phyloP scores from a whole-genome alignment of 2,113 vertebrate species.

The Labrus mixtus region DNA sequence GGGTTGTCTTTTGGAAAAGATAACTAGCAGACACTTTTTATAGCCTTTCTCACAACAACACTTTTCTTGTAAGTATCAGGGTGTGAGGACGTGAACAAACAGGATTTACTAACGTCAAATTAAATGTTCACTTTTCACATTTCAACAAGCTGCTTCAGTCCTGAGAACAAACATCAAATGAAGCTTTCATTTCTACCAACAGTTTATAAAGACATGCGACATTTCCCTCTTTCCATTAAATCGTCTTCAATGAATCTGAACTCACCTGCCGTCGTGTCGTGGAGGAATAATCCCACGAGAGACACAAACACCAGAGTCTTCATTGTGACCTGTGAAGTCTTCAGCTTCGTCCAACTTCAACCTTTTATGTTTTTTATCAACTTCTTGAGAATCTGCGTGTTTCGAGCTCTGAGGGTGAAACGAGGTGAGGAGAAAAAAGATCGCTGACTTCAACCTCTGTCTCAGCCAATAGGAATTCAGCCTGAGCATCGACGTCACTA shows the following conservation, averaged over 20 bases:
- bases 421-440: no score
- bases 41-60: no score
- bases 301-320: background rate
- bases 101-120: background rate
- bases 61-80: no score
- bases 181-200: background rate
- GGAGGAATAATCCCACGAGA: background rate
- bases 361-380: no score
- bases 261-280: background rate
- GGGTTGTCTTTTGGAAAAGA: no score
- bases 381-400: fast-evolving
- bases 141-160: background rate
- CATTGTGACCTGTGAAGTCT: background rate
- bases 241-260: background rate
- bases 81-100: no score
- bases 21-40: no score
- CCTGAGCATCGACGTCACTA: background rate
- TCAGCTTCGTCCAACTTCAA: background rate
- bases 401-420: background rate
- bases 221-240: background rate
- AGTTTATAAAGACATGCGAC: background rate
- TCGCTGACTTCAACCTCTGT: background rate
- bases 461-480: background rate
- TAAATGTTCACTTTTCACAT: background rate
- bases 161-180: background rate